phyloP scores from a whole-genome alignment of 2,113 vertebrate genomes.

The Hepsetus odoe region DNA sequence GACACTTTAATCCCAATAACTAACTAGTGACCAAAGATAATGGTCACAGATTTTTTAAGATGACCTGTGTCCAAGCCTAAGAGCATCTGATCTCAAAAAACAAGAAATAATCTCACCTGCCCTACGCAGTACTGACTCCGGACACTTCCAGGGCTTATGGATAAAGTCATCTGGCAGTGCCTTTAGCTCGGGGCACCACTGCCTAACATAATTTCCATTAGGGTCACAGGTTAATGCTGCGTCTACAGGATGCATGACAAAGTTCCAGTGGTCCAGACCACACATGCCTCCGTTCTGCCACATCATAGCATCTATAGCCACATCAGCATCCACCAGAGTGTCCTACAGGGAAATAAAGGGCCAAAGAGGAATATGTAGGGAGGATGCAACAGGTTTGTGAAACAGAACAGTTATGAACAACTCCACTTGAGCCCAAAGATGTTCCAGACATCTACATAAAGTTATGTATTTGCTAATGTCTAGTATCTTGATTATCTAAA shows the following conservation, averaged over 20 bases:
- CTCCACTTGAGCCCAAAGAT: neutral
- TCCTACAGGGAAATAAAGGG: constrained; percentile 60
- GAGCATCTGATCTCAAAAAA: no score
- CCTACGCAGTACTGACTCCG: constrained; percentile 57
- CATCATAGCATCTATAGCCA: constrained; percentile 78
- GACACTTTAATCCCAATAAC: neutral
- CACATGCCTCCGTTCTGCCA: constrained; percentile 80
- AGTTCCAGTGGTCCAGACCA: constrained; percentile 78
- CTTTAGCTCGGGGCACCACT: constrained; percentile 77
- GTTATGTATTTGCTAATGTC: no score
- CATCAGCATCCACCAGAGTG: constrained; percentile 76
- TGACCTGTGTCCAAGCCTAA: no score
- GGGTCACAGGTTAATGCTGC: constrained; percentile 77
- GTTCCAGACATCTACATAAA: neutral
- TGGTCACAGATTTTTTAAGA: no score
- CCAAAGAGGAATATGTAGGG: constrained; percentile 38
- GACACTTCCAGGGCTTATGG: neutral
- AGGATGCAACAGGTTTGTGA: constrained; percentile 39
- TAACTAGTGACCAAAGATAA: no score
- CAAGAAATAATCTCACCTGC: constrained; percentile 62
- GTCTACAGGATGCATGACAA: constrained; percentile 76
- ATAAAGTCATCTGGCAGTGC: constrained; percentile 72
- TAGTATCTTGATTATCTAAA: no score
- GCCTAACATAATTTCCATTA: constrained; percentile 63
- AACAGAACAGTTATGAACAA: no score